Conservation (phyloP, 2,113 vertebrate genomes). For the Mesitornis unicolor region DNA sequence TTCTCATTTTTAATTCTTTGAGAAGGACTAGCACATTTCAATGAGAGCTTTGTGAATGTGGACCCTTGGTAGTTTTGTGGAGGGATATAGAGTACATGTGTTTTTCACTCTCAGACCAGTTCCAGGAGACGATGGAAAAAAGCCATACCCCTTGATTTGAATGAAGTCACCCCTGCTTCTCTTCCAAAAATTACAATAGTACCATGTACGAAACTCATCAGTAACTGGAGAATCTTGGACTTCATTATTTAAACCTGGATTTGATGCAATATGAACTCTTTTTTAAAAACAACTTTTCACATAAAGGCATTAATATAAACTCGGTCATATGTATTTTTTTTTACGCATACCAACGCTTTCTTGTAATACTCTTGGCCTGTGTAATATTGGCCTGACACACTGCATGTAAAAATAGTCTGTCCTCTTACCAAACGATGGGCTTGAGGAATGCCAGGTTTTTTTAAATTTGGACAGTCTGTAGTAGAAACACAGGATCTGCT, state of each 20-base stretch:
- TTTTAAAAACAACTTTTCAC: conserved; percentile 13
- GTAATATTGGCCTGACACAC: background rate
- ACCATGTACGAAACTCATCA: conserved; percentile 53
- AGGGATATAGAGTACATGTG: background rate
- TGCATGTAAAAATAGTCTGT: conserved; percentile 1
- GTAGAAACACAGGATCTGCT: background rate
- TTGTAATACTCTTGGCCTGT: conserved; percentile 33
- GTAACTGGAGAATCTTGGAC: conserved; percentile 58
- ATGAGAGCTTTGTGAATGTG: background rate
- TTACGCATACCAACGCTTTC: conserved; percentile 15
- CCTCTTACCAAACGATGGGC: background rate
- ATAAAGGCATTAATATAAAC: conserved; percentile 31
- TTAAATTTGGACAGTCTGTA: background rate
- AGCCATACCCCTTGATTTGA: conserved; percentile 1
- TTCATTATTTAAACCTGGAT: conserved; percentile 37
- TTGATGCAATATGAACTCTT: background rate
- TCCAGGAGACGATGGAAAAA: conserved; percentile 30
- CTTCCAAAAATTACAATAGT: conserved; percentile 59
- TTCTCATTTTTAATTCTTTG: background rate
- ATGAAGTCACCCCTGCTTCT: conserved; percentile 54
- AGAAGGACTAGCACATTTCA: conserved; percentile 2
- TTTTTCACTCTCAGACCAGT: background rate
- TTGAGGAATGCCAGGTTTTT: conserved; percentile 29
- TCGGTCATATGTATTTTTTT: background rate
- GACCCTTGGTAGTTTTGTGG: background rate